Base-by-base conservation (phyloP, 2,113 vertebrate species). In the Harpagus bidentatus region DNA sequence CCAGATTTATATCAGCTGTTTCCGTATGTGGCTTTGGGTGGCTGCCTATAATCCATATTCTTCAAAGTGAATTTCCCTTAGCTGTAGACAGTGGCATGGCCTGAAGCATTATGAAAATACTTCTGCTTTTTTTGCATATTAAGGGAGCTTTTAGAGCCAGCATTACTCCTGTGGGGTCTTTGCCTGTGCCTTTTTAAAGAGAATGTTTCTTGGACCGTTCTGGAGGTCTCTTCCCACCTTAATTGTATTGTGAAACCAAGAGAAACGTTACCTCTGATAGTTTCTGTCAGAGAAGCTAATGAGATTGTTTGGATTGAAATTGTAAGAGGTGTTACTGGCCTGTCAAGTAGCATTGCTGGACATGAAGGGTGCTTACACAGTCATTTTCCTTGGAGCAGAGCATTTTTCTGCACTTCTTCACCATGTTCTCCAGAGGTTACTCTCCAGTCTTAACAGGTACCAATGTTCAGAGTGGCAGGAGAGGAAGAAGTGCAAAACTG, bases 31-130 rank as follows among this genome's bases (percentile, higher is more conserved):
- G 66, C 36, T 95, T 88, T 94, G 93, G 78, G 74, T 82, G 48
- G 38, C 71, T 93, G 88, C 78, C 74, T 88, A 32, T 59, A 86
- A n/a, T 80, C 55, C 29, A 25, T 50, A 50, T 56, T 55, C 40
- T 93, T 92, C 69, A 70, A 91, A 96, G 42, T 71, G 58, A 82
- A 92, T 93, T 94, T 91, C 53, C 36, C 42, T 73, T 71, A 48
- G 29, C 80, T 17, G 4, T 72, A 81, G 81, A 58, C 40, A 80
- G 14, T 23, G 47, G 67, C 58, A 13, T 67, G 53, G 20, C 76
- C 65, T 80, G 53, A 71, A 90, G 86, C 66, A 61, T 74, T 90
- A 86, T 61, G 81, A 65, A 94, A 93, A 86, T 88, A 67, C 16
- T 95, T 84, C 18, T 90, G 58, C 13, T 73, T 58, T 80, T 82